A percentile compares a stretch with the other conserved stretches of the same genome.
These are phyloP conservation scores for Hypolimnas misippus DNA, from an alignment of 2,888 invertebrate genomes.

Conservation along the genomic window DNA sequence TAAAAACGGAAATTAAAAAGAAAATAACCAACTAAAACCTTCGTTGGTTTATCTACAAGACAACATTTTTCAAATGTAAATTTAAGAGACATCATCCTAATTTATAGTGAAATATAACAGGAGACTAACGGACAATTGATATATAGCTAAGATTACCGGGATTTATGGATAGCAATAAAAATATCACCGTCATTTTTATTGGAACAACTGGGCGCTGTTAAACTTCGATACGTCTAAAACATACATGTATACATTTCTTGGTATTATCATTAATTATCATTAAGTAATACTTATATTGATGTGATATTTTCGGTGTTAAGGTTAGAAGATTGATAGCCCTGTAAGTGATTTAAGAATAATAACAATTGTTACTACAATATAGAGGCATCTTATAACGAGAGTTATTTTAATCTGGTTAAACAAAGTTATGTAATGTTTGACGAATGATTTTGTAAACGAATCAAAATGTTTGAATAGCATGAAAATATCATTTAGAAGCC, in stretches of 20 bases:
- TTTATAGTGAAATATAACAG: slow-evolving; percentile 6
- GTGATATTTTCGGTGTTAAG: background rate
- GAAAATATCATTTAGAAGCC: too few species aligned
- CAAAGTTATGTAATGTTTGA: too few species aligned
- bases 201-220: slow-evolving; percentile 20
- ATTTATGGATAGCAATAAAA: slow-evolving; percentile 38
- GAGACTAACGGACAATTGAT: slow-evolving; percentile 25
- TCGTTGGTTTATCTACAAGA: background rate
- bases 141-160: slow-evolving; percentile 35
- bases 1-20: background rate
- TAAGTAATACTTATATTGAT: background rate
- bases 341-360: too few species aligned
- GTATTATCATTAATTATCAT: too few species aligned
- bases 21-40: background rate
- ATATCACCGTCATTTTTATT: slow-evolving; percentile 29
- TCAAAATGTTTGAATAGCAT: too few species aligned
- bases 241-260: background rate
- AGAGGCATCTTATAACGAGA: too few species aligned
- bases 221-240: slow-evolving; percentile 9
- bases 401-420: too few species aligned
- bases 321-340: background rate
- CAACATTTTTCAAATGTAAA: background rate
- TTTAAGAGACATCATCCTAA: slow-evolving; percentile 11
- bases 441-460: too few species aligned
- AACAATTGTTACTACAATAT: too few species aligned